A percentile compares a stretch with the other conserved stretches of the same genome.
Evolutionary conservation across 2,888 invertebrate genomes (phyloP).

Genomic region (Petrolisthes manimaculis): DNA sequence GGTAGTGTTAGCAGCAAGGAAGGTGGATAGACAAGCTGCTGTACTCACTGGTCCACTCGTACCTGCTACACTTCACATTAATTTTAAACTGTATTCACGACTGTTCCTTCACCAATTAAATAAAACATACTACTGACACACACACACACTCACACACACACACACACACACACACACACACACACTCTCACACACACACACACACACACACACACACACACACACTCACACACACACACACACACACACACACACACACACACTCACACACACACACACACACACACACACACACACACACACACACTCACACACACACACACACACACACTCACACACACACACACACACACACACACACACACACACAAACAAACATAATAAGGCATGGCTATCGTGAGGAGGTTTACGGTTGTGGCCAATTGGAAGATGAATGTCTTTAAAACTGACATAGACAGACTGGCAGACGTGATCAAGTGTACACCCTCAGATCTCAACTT

Average conservation of each 20-base stretch:
- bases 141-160: background rate
- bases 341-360: background rate
- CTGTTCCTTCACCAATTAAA: too few relatives aligned
- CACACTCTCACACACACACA: background rate
- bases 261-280: background rate
- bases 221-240: background rate
- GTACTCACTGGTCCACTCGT: too few relatives aligned
- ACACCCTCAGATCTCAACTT: background rate
- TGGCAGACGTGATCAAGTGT: background rate
- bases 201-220: too few relatives aligned
- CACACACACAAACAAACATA: background rate
- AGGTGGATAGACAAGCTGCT: too few relatives aligned
- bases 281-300: background rate
- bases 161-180: too few relatives aligned
- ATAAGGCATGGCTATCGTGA: background rate
- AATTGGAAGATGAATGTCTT: slow-evolving; percentile 26
- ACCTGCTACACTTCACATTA: too few relatives aligned
- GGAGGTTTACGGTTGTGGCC: slow-evolving; percentile 11
- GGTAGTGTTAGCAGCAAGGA: too few relatives aligned
- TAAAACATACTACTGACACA: too few relatives aligned
- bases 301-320: background rate
- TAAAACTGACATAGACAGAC: slow-evolving; percentile 20
- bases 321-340: too few relatives aligned
- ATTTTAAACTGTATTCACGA: too few relatives aligned
- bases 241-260: too few relatives aligned